Conservation (phyloP, 2,888 invertebrate genomes). For the Sacculina carcini region DNA sequence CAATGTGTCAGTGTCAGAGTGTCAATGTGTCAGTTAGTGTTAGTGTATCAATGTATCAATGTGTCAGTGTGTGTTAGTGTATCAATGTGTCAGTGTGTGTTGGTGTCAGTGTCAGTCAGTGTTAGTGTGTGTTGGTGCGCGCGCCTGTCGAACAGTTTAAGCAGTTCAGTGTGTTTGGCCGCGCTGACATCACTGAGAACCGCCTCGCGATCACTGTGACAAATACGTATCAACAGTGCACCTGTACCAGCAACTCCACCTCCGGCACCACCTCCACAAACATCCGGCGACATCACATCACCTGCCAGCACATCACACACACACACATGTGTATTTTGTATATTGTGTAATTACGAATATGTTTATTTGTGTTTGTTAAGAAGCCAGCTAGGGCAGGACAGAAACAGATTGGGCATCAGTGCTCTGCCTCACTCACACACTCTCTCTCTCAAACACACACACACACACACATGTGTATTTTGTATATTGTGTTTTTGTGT, state of each 20-base stretch:
- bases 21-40: too few species aligned
- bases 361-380: too few species aligned
- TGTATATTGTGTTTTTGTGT: too few species aligned
- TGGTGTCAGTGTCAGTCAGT: neutral
- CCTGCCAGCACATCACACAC: neutral
- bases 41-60: neutral
- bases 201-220: constrained; percentile 26
- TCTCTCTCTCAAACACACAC: too few species aligned
- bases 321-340: too few species aligned
- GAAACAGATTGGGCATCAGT: too few species aligned
- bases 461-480: too few species aligned
- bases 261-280: constrained; percentile 9
- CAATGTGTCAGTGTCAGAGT: too few species aligned
- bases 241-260: constrained; percentile 14
- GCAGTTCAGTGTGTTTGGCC: constrained; percentile 43
- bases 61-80: neutral
- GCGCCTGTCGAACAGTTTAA: constrained; percentile 36
- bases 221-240: constrained; percentile 16
- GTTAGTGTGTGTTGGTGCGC: constrained; percentile 13
- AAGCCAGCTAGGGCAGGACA: too few species aligned
- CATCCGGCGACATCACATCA: neutral
- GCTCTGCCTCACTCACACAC: too few species aligned
- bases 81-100: neutral
- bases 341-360: too few species aligned
- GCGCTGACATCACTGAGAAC: constrained; percentile 45